Base-by-base conservation (phyloP, 2,113 vertebrate genomes). In the Urocolius indicus region DNA sequence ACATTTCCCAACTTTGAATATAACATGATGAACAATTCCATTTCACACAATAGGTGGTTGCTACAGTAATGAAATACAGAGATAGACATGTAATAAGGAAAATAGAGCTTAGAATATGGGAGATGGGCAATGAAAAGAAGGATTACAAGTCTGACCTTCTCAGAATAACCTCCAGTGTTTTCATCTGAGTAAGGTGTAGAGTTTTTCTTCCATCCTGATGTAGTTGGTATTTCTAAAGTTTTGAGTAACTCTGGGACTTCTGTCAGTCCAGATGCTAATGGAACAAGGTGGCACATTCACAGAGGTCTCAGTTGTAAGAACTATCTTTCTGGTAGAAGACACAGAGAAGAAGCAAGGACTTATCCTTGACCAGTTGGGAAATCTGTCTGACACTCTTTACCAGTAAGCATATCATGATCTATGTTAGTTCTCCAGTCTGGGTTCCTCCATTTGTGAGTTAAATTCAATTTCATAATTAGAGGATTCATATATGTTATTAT, bases 61-160 rank as follows among this genome's bases (percentile, higher is more conserved):
- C 48, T 79, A 30, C 36, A 72, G 46, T 38, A 79, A 45, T 22
- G 71, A 75, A 79, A 71, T 45, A 58, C 1, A 2, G 30, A 79
- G 57, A 55, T 5, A 67, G 10, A 4, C 0, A 0, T 16, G 10
- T 29, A 48, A 58, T 10, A 46, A 14, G 34, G 23, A 51, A 86
- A 46, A 74, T 68, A 57, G 30, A 46, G 15, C 29, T 11, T 61
- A 57, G 12, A 55, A 16, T 69, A 32, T 74, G 13, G 16, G 30
- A 51, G 32, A n/a, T 30, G 29, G 13, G 18, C 61, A 74, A 15
- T n/a, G 49, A 71, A 87, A 58, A 21, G 18, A 6, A 2, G 17
- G 3, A 23, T 83, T 86, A 79, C 12, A 82, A 69, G 19, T 48
- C 36, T 79, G 58, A 57, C 24, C 5, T 80, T 76, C 54, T 83